Evolutionary conservation across 2,888 invertebrate species (phyloP).

Genomic region (Adineta ricciae): DNA sequence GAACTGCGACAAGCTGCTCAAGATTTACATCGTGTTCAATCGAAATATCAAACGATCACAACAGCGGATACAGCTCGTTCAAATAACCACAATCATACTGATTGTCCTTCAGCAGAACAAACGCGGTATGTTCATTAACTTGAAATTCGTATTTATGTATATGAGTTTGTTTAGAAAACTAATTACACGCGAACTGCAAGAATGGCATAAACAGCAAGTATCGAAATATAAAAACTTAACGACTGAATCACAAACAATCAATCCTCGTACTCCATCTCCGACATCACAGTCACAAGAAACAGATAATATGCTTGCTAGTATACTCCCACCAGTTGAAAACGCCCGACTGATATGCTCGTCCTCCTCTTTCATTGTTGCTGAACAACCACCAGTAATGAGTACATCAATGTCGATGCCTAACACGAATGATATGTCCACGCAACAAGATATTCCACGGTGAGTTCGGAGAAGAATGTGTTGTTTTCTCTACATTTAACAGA

Average conservation of each 20-base stretch:
- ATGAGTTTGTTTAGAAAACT: not conserved
- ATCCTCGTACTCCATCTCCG: not conserved
- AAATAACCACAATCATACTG: not conserved
- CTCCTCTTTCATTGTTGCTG: not conserved
- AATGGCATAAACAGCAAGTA: conserved; percentile 20
- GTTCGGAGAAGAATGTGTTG: not conserved
- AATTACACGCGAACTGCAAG: not conserved
- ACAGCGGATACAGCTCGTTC: not conserved
- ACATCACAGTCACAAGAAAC: not conserved
- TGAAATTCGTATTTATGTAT: not conserved
- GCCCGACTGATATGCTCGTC: not conserved
- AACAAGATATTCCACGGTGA: not conserved
- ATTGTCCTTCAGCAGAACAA: not conserved
- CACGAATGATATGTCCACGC: not conserved
- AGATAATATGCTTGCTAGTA: not conserved
- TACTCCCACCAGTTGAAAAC: not conserved
- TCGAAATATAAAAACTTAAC: not conserved
- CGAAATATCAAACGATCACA: not conserved
- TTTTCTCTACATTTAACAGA: not conserved
- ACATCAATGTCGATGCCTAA: not conserved
- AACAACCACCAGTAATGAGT: not conserved
- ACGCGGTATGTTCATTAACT: not conserved
- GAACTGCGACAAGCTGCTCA: not conserved
- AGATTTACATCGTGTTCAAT: not conserved
- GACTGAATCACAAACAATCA: not conserved